Evolutionary conservation across 2,113 vertebrate species (phyloP).

Genomic region (Hippopotamus amphibius): DNA sequence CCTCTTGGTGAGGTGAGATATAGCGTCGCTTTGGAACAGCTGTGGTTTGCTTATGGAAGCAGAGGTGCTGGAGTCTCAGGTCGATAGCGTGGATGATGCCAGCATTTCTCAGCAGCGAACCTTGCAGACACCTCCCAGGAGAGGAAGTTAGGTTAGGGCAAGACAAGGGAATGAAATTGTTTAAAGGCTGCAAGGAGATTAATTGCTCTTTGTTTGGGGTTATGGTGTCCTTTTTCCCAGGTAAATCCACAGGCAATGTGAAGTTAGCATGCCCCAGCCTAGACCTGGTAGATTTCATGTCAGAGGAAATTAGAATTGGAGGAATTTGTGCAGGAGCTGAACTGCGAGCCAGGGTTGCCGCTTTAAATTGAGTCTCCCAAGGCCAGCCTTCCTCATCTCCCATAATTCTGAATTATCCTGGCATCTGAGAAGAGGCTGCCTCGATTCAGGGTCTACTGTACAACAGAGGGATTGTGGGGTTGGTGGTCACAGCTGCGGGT

Average conservation of each 20-base stretch:
- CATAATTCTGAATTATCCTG: neutral
- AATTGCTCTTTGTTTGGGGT: neutral
- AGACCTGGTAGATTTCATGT: neutral
- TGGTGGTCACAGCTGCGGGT: neutral
- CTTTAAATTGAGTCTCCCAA: neutral
- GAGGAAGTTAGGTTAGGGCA: neutral
- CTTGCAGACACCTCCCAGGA: neutral
- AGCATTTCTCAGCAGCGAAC: constrained; percentile 50
- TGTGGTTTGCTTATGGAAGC: neutral
- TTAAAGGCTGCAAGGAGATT: neutral
- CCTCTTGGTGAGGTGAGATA: neutral
- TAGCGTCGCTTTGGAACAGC: neutral
- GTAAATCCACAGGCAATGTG: neutral
- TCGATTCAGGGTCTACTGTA: neutral
- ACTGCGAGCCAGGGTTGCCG: neutral
- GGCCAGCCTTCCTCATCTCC: neutral
- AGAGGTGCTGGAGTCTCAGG: neutral
- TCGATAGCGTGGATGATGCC: neutral
- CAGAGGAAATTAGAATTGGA: neutral
- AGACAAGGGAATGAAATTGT: neutral
- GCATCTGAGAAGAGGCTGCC: neutral
- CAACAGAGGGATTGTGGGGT: neutral
- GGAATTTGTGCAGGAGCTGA: neutral
- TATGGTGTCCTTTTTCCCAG: neutral
- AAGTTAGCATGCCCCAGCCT: neutral